phyloP scores from a whole-genome alignment of 2,888 invertebrate species.

The Globia sparganii region DNA sequence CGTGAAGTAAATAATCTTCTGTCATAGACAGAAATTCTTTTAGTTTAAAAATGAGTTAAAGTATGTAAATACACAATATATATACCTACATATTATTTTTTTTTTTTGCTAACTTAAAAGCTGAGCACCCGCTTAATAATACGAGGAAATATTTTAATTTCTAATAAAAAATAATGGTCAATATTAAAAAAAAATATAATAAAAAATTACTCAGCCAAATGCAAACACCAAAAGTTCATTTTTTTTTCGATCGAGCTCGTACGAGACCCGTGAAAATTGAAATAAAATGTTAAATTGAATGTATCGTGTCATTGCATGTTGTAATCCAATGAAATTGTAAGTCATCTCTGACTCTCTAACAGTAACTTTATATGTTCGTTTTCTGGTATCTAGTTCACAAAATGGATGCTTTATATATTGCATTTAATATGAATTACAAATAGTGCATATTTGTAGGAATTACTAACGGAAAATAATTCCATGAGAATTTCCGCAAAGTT shows the following conservation, averaged over 20 bases:
- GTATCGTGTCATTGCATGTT: slow-evolving; percentile 67
- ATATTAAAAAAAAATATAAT: too few relatives aligned
- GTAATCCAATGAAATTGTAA: slow-evolving; percentile 84
- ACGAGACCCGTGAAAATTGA: background rate
- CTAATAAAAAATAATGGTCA: too few relatives aligned
- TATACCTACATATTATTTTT: background rate
- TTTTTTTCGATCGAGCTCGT: background rate
- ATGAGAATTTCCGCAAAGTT: slow-evolving; percentile 48
- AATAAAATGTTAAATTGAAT: slow-evolving; percentile 59
- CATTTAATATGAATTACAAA: slow-evolving; percentile 13
- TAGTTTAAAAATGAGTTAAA: background rate
- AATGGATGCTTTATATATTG: slow-evolving; percentile 8
- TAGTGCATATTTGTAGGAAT: slow-evolving; percentile 20
- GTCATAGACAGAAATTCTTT: background rate
- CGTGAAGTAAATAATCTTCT: background rate
- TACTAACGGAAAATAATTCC: slow-evolving; percentile 22
- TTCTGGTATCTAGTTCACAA: slow-evolving; percentile 42
- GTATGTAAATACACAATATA: background rate
- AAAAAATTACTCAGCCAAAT: background rate
- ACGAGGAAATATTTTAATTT: too few relatives aligned
- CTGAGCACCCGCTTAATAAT: background rate
- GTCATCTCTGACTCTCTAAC: slow-evolving; percentile 71
- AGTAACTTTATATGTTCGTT: slow-evolving; percentile 42
- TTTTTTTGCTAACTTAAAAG: background rate
- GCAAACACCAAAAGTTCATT: background rate